Base-by-base conservation (phyloP, 2,888 invertebrate species). In the Drosophila cognata region DNA sequence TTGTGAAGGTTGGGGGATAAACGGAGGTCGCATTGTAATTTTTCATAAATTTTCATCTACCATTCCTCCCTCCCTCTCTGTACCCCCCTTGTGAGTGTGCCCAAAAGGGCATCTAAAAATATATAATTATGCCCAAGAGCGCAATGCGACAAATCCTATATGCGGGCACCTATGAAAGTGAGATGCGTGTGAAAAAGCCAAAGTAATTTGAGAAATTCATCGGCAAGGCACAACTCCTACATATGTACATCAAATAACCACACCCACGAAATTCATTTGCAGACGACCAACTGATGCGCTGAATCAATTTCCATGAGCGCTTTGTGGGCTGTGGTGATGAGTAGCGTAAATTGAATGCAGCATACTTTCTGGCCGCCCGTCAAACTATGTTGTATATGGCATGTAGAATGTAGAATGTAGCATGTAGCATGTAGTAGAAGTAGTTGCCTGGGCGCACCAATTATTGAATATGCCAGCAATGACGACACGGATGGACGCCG, bases 381-480 rank as follows among this genome's bases (percentile, higher is more conserved):
- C 77, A 79, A 87, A 69, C 87, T 79, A 65, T 28, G 28, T 53
- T 13, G 64, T 35, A 11, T 53, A 38, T 21, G 31, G n/a, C 2
- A 18, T 28, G 21, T 31, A 41, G 53, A 33, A 8, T 46, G 58
- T n/a, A 35, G 63, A 16, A 21, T 35, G 50, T 31, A 29, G 35
- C 8, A 53, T 67, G 48, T 59, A 25, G 41, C 43, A 8, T 35
- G 53, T 38, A 31, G 57, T 53, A 62, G 46, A 46, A 46, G 61
- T 70, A 57, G 73, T 62, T 66, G 48, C 56, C 61, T 60, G 64
- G 58, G 52, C 66, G 66, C 79, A 70, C 73, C 82, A 79, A 89
- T 89, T 85, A 85, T 89, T 87, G 88, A 85, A 85, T 89, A 79
- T 79, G 84, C 68, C 84, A 74, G 77, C 31, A 53, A 63, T 67